phyloP scores from a whole-genome alignment of 2,797 vertebrate genomes.

The Hypotaenidia okinawae region DNA sequence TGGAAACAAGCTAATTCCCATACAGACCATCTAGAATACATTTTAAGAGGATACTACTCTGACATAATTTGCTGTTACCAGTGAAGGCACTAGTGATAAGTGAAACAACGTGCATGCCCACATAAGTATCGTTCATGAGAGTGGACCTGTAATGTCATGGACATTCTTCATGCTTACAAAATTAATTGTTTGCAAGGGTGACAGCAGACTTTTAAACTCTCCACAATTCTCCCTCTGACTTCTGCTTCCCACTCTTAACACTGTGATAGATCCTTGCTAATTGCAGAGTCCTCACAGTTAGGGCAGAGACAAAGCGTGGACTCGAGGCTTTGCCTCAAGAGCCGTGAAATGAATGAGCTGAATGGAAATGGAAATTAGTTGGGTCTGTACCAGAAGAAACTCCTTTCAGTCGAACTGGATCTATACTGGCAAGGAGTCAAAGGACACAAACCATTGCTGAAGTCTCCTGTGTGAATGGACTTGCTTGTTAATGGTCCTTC shows the following conservation, averaged over 20 bases:
- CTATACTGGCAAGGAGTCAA: not conserved
- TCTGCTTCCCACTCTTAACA: not conserved
- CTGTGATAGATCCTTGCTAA: not conserved
- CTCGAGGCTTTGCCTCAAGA: not conserved
- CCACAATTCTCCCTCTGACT: not conserved
- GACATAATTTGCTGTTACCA: not conserved
- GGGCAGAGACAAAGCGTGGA: not conserved
- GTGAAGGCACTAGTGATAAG: not conserved
- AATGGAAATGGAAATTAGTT: slow-evolving; percentile 12
- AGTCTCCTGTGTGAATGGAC: not conserved
- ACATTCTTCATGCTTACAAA: not conserved
- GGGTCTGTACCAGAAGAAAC: not conserved
- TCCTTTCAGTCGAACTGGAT: not conserved
- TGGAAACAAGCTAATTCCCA: not conserved
- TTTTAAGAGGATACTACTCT: not conserved
- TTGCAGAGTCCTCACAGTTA: not conserved
- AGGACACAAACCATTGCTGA: not conserved
- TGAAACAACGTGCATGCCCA: not conserved
- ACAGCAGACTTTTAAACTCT: not conserved
- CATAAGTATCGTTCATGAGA: not conserved
- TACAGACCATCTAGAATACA: not conserved
- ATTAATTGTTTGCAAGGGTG: not conserved
- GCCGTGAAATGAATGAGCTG: not conserved
- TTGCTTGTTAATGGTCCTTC: not conserved
- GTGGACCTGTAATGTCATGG: not conserved